Evolutionary conservation across 2,797 vertebrate genomes (phyloP), one percentile per base, ranked within the genome.

Genomic region (Enteromius fasciolatus): DNA sequence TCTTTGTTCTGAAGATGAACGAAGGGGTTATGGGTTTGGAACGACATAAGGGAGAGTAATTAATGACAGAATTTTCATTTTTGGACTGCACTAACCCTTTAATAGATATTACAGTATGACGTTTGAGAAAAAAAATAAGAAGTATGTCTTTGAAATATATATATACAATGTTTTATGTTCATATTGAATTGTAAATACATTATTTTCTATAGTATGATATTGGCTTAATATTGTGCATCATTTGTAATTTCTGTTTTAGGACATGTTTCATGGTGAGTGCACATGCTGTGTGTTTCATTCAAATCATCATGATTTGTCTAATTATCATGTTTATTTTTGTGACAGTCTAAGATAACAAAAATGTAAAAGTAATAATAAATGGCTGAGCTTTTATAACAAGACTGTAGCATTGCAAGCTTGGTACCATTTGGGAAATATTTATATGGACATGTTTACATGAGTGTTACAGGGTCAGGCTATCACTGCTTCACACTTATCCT

Each of bases 61-160:
- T 39, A 39, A 39, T 39, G 36, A 39, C 36, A 7, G 36, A 39
- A 41, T 10, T 41, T 41, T 44, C 0, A 11, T 10, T 41, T 41
- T 41, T 41, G 41, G 3, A 8, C 3, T 12, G 41, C 11, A 44
- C 41, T 44, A 44, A 44, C 41, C 41, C 41, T 28, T 28, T 44
- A 39, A 31, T 39, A 28, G 14, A 39, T 1, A 5, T 57, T 31
- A 31, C 61, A 31, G 15, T 31, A 67, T 69, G 25, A 33, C 9
- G 33, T 61, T 15, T 76, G 12, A 20, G 31, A 41, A 39, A 9
- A 50, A 57, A 68, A 68, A 10, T 10, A 18, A 12, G 25, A 87
- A 74, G 18, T 57, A 3, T 5, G 41, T 36, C 84, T 75, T 23
- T 85, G 76, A 81, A 87, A 84, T 83, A 36, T 82, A 74, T 67